Evolutionary conservation across 2,113 vertebrate genomes (phyloP).

Genomic region (Ranitomeya variabilis): DNA sequence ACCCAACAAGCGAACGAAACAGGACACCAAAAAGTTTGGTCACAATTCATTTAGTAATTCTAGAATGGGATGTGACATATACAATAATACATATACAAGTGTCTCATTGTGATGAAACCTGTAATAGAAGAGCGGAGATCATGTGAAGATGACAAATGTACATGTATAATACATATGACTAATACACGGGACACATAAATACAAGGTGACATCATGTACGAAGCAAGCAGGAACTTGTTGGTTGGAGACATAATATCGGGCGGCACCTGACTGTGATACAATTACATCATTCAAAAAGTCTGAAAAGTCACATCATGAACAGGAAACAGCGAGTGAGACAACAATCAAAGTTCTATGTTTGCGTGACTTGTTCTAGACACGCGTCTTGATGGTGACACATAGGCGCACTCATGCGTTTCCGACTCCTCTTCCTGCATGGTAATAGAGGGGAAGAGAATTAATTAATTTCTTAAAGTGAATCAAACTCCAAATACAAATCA

Average conservation of each 20-base stretch:
- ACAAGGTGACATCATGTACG: not conserved
- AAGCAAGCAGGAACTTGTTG: not conserved
- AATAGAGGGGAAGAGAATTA: not conserved
- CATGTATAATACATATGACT: not conserved
- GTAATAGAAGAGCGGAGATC: not conserved
- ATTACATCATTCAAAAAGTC: constrained; percentile 3
- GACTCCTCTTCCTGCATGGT: not conserved
- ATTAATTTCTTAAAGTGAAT: not conserved
- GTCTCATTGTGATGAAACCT: not conserved
- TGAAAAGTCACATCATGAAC: not conserved
- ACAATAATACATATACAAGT: no score
- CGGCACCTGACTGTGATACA: not conserved
- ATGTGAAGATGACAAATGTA: not conserved
- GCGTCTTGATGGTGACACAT: not conserved
- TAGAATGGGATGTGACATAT: not conserved
- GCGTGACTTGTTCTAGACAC: not conserved
- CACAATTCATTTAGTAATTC: not conserved
- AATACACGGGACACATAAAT: not conserved
- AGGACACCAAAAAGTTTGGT: not conserved
- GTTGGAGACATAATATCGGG: not conserved
- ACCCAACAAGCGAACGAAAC: not conserved
- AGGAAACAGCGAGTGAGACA: not conserved
- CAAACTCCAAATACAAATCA: not conserved
- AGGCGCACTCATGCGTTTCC: not conserved
- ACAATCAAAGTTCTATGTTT: not conserved